Conservation (phyloP, 1,140 invertebrate species). For the Tetranychus urticae region DNA sequence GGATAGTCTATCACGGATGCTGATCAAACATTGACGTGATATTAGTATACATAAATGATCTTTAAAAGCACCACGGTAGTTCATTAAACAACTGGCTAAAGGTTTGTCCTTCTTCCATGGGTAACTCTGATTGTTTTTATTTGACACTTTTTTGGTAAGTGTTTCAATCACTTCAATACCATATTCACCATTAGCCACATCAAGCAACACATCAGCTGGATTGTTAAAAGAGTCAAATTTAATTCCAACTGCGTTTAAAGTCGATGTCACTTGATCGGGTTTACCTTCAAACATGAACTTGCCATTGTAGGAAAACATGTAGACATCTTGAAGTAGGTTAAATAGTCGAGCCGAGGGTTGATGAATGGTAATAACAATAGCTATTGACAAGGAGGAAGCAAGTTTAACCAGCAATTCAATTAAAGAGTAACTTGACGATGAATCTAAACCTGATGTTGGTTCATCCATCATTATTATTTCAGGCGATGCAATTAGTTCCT, state of each 20-base stretch:
- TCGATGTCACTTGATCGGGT: neutral
- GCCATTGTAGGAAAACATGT: neutral
- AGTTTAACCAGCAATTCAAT: neutral
- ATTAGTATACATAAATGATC: neutral
- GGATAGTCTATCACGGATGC: neutral
- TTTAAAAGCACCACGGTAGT: neutral
- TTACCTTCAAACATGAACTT: neutral
- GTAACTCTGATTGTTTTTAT: too few species aligned
- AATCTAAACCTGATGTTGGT: constrained; percentile 6
- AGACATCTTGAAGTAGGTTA: neutral
- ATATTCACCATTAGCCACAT: neutral
- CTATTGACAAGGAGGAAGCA: neutral
- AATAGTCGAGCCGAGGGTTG: constrained; percentile 3
- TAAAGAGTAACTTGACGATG: neutral
- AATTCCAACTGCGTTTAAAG: neutral
- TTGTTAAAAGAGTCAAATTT: neutral
- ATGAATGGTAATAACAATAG: constrained; percentile 3
- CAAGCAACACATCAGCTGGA: constrained; percentile 2
- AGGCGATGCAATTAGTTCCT: neutral
- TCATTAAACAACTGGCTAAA: too few species aligned
- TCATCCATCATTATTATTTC: constrained; percentile 6
- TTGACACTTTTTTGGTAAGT: neutral
- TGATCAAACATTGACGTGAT: neutral
- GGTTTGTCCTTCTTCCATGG: too few species aligned
- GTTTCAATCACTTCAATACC: neutral